phyloP scores from a whole-genome alignment of 2,797 vertebrate genomes.

The Alosa sapidissima region DNA sequence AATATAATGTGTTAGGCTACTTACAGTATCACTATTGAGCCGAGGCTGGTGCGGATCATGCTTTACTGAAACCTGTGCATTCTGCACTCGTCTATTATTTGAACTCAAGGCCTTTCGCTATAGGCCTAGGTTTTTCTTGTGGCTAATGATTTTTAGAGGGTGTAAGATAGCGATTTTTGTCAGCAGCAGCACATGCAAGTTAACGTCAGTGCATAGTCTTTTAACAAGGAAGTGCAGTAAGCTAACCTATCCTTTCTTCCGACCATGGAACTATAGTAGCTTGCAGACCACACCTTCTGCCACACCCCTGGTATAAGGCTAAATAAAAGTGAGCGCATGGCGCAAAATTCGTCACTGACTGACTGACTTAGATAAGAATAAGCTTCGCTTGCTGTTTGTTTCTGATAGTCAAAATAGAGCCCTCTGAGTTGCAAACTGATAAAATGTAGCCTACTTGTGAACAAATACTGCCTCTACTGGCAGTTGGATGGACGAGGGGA shows the following conservation, averaged over 20 bases:
- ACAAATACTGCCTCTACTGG: neutral
- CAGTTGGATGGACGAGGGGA: neutral
- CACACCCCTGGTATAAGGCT: no score
- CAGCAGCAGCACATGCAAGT: conserved; percentile 22
- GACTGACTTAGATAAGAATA: no score
- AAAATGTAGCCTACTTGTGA: neutral
- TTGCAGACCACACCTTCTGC: neutral
- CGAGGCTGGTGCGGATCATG: neutral
- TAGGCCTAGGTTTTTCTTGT: no score
- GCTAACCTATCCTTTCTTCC: neutral
- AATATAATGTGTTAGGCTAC: no score
- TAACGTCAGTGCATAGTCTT: neutral
- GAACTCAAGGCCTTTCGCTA: no score
- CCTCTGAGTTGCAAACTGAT: neutral
- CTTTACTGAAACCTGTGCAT: no score
- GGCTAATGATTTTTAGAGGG: no score
- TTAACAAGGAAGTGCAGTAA: conserved; percentile 14
- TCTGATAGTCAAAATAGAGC: no score
- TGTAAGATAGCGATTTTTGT: neutral
- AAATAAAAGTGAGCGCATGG: no score
- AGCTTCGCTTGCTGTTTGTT: no score
- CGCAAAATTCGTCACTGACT: no score
- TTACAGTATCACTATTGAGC: neutral
- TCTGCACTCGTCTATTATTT: no score
- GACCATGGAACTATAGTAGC: neutral